A percentile compares a stretch with the other conserved stretches of the same genome.
Evolutionary conservation across 2,888 invertebrate genomes (phyloP).

Genomic region (Creontiades dilutus): DNA sequence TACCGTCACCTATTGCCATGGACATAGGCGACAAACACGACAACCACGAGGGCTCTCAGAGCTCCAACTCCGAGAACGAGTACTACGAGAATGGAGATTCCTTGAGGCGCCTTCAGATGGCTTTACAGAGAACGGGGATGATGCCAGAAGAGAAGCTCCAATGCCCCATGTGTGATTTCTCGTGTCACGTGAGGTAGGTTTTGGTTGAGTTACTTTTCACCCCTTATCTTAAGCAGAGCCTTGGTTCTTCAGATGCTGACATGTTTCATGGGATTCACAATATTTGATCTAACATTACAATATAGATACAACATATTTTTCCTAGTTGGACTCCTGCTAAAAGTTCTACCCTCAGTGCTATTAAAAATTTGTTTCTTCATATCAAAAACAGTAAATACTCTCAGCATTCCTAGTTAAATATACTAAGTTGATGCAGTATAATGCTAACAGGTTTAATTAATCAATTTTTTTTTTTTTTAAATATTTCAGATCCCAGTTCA

Average conservation of each 20-base stretch:
- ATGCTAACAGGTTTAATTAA: background rate
- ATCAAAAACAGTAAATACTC: no score
- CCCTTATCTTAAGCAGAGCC: no score
- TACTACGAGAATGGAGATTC: conserved; percentile 75
- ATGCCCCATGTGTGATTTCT: conserved; percentile 74
- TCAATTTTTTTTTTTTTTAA: background rate
- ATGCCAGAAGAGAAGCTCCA: conserved; percentile 74
- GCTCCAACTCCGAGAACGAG: conserved; percentile 73
- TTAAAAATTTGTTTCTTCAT: no score
- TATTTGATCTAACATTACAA: no score
- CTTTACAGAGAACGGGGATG: conserved; percentile 77
- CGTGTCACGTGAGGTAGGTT: conserved; percentile 80
- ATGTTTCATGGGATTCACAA: no score
- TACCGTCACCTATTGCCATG: conserved; percentile 67
- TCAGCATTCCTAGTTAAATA: no score
- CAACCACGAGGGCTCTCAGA: conserved; percentile 68
- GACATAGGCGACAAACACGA: conserved; percentile 58
- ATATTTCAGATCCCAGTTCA: conserved; percentile 78
- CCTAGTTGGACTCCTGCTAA: no score
- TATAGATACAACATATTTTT: no score
- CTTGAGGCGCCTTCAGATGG: conserved; percentile 78
- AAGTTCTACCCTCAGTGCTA: no score
- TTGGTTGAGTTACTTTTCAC: background rate
- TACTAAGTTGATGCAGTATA: no score
- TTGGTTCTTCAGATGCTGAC: no score